These are phyloP conservation scores for Scaptomyza pallida DNA, from an alignment of 1,140 invertebrate species.

Conservation along the genomic window DNA sequence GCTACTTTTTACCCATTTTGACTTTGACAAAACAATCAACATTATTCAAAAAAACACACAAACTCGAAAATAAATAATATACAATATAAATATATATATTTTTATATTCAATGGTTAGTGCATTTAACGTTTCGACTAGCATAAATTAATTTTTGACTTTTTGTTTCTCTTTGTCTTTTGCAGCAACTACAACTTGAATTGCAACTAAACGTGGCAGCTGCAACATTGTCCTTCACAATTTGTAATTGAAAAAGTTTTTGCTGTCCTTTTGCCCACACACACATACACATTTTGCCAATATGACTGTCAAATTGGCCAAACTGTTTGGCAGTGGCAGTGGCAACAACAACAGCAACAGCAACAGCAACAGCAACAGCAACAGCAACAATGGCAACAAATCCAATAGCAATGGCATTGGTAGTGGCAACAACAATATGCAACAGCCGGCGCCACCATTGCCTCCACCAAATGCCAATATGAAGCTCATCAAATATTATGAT, in stretches of 20 bases:
- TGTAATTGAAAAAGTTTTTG: constrained; percentile 76
- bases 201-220: constrained; percentile 34
- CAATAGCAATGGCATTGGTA: neutral
- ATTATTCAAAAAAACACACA: too few relatives aligned
- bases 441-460: constrained; percentile 54
- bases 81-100: too few relatives aligned
- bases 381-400: constrained; percentile 2
- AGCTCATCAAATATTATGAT: constrained; percentile 61
- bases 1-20: too few relatives aligned
- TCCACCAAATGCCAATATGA: constrained; percentile 61
- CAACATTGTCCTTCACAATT: constrained; percentile 59
- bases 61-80: too few relatives aligned
- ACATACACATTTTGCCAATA: constrained; percentile 24
- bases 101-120: constrained; percentile 3
- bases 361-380: neutral
- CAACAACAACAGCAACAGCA: too few relatives aligned
- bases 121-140: neutral
- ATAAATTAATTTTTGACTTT: constrained; percentile 7
- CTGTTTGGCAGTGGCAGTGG: constrained; percentile 54
- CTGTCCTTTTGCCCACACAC: constrained; percentile 8
- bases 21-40: too few relatives aligned
- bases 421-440: constrained; percentile 1
- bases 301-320: constrained; percentile 80
- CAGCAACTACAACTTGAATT: constrained; percentile 19
- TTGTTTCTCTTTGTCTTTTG: constrained; percentile 6